Percentiles rank a stretch among this genome's conserved stretches.
Conservation (phyloP, 2,797 vertebrate species). For the Pangasius djambal region DNA sequence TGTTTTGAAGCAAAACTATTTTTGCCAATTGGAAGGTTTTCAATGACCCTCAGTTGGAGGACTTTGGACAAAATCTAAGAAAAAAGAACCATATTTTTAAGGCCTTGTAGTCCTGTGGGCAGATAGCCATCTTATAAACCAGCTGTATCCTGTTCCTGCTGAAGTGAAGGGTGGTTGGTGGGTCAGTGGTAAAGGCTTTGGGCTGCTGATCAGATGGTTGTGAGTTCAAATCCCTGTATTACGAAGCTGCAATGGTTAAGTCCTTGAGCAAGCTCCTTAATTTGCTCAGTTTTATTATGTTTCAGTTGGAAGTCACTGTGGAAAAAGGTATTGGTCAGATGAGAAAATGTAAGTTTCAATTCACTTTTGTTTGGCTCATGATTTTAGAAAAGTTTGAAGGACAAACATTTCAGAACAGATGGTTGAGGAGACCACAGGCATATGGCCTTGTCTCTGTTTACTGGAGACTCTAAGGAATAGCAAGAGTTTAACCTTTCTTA, state of each 20-base stretch:
- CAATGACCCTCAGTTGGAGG: not conserved
- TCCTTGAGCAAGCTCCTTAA: not conserved
- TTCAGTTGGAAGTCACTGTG: not conserved
- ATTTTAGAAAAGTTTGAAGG: not conserved
- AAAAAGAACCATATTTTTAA: not conserved
- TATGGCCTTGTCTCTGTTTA: conserved; percentile 9
- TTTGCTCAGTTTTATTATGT: not conserved
- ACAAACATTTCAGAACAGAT: conserved; percentile 17
- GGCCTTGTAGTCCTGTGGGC: not conserved
- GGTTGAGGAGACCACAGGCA: not conserved
- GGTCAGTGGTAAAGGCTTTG: not conserved
- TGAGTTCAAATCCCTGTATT: no score
- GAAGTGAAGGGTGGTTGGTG: no score
- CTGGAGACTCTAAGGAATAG: not conserved
- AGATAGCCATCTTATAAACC: not conserved
- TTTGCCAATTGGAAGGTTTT: not conserved
- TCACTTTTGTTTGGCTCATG: not conserved
- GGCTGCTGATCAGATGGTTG: not conserved
- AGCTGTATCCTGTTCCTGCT: not conserved
- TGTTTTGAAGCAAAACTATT: not conserved
- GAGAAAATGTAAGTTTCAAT: not conserved
- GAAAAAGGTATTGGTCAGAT: not conserved
- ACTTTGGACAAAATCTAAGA: not conserved
- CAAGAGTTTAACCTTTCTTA: conserved; percentile 1
- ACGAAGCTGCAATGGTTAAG: not conserved